Base-by-base conservation (phyloP, 2,113 vertebrate species). In the Rallus limicola region DNA sequence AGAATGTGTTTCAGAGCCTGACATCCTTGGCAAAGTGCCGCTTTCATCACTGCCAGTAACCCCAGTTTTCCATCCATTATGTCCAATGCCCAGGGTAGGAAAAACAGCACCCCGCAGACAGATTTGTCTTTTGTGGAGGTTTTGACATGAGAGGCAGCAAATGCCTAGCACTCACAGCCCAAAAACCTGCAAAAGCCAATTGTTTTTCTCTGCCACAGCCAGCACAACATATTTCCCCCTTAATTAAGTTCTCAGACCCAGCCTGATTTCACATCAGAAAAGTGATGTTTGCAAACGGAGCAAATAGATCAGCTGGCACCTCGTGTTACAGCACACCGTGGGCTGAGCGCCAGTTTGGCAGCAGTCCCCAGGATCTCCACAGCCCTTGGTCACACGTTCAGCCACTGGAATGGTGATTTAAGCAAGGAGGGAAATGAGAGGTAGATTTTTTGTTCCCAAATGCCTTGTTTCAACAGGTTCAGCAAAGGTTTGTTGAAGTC, bases 221-320 rank as follows among this genome's bases (percentile, higher is more conserved):
- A 84, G 91, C 64, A 86, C 42, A 71, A 77, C 52, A 28, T 52
- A 75, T 88, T 94, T 91, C 15, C 56, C 55, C 78, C 62, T 95
- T 95, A 96, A 96, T 96, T 94, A 95, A 95, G 89, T 48, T 77
- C 65, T 96, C 67, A 76, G 92, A 34, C 64, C 48, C 6, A 40
- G 69, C 50, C 74, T 78, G 79, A 24, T 79, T 92, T 86, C 84
- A 29, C 58, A 59, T 85, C 74, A n/a, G 65, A 60, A 59, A 10
- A 62, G 23, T 19, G 38, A 69, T 86, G 69, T 96, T 97, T 95
- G 71, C 79, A 94, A 95, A 91, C 12, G 36, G 59, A 95, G 67
- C 88, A 72, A 74, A 76, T 58, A 76, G 53, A 82, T 95, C 83
- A 82, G 42, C 50, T 96, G 82, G 82, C 80, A 95, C 48, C 26